Evolutionary conservation across 2,888 invertebrate genomes (phyloP).

Genomic region (Agrochola lychnidis): DNA sequence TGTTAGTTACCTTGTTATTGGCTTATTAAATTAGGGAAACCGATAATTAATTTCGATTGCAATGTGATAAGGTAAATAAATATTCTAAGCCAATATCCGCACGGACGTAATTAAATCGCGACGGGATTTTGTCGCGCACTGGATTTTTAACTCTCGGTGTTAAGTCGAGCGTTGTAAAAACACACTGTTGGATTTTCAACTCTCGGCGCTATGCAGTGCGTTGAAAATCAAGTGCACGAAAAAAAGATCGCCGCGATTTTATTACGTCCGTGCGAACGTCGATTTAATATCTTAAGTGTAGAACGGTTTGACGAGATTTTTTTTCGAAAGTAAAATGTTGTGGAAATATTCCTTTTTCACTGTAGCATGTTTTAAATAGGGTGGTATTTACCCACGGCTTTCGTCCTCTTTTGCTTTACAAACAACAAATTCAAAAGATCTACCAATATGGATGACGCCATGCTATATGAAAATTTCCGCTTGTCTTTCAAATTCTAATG

Average conservation of each 20-base stretch:
- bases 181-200: too few relatives aligned
- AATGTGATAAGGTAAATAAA: not conserved
- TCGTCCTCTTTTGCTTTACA: not conserved
- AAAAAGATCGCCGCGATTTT: too few relatives aligned
- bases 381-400: not conserved
- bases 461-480: not conserved
- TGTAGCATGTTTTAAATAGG: too few relatives aligned
- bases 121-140: too few relatives aligned
- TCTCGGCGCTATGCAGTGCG: too few relatives aligned
- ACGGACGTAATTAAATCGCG: too few relatives aligned
- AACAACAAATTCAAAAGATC: not conserved
- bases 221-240: too few relatives aligned
- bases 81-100: not conserved
- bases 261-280: too few relatives aligned
- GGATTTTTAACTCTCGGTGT: too few relatives aligned
- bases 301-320: too few relatives aligned
- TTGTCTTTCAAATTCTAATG: not conserved
- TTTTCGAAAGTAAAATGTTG: not conserved
- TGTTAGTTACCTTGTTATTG: not conserved
- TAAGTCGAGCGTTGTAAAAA: too few relatives aligned
- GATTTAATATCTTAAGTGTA: not conserved
- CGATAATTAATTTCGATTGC: not conserved
- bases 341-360: not conserved
- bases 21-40: not conserved
- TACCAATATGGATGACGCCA: not conserved